These are phyloP conservation scores for Euphonia xanthogaster DNA, from an alignment of 2,797 vertebrate genomes.

Conservation along the genomic window DNA sequence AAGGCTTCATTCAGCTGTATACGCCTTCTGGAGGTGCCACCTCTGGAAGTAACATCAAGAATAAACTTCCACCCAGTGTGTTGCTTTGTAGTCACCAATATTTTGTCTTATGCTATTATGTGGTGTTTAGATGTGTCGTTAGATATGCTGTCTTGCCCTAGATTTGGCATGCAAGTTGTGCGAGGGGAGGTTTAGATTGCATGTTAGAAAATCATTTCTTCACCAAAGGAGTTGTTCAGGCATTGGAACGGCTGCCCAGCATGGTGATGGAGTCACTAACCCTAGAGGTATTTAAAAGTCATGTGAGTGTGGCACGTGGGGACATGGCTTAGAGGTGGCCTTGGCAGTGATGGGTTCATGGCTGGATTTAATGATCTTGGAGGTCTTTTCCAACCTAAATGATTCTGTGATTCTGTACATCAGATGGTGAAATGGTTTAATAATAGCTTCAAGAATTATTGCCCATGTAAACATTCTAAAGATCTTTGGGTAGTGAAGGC, in stretches of 20 bases:
- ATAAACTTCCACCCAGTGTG: background rate
- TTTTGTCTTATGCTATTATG: background rate
- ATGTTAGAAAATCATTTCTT: background rate
- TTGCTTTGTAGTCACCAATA: background rate
- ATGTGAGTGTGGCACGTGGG: background rate
- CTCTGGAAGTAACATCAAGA: background rate
- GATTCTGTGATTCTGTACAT: background rate
- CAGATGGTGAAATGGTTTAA: background rate
- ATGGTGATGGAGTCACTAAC: background rate
- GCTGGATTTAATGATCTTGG: background rate
- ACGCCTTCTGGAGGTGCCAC: background rate
- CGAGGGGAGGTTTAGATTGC: background rate
- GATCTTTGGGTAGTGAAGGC: background rate
- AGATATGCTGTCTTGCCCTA: background rate
- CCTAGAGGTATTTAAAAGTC: background rate
- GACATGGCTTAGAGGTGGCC: background rate
- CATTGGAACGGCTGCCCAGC: background rate
- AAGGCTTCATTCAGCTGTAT: background rate
- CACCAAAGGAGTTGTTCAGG: background rate
- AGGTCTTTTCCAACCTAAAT: background rate
- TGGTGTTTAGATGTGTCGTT: background rate
- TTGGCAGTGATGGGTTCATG: background rate
- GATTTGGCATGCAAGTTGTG: background rate
- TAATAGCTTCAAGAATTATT: background rate
- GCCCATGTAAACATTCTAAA: background rate